Evolutionary conservation across 2,888 invertebrate genomes (phyloP).

Genomic region (Griposia aprilina): DNA sequence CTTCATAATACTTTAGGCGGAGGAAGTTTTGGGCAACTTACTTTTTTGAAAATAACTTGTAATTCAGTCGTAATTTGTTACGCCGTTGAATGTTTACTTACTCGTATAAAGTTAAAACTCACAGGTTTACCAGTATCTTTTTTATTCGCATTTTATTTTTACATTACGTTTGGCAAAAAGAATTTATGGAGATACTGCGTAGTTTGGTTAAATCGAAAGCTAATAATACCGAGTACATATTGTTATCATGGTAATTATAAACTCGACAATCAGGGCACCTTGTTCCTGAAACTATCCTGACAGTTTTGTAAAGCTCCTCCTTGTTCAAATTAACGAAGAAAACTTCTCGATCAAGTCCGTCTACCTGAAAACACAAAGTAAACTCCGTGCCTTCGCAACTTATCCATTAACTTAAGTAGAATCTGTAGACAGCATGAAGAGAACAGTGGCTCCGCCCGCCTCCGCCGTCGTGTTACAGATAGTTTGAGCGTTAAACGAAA

Average conservation of each 20-base stretch:
- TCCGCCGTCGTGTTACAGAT: conserved; percentile 75
- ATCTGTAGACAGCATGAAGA: conserved; percentile 88
- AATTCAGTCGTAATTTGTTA: conserved; percentile 88
- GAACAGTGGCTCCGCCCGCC: conserved; percentile 79
- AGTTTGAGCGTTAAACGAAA: conserved; percentile 85
- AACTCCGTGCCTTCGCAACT: conserved; percentile 89
- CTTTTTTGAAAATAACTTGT: conserved; percentile 89
- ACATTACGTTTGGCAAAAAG: neutral
- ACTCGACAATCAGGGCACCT: conserved; percentile 73
- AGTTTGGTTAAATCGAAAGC: conserved; percentile 3
- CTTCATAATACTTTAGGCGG: conserved; percentile 89
- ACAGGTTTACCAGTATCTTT: conserved; percentile 55
- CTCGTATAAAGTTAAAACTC: conserved; percentile 67
- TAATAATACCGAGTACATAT: conserved; percentile 26
- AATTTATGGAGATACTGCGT: neutral
- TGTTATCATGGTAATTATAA: conserved; percentile 68
- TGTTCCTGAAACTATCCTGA: conserved; percentile 82
- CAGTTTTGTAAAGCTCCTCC: conserved; percentile 86
- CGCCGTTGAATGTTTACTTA: conserved; percentile 79
- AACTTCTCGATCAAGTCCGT: conserved; percentile 90
- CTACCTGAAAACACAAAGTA: conserved; percentile 90
- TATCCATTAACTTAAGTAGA: conserved; percentile 91
- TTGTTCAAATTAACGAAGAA: conserved; percentile 90
- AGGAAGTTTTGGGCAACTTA: conserved; percentile 84
- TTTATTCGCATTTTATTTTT: conserved; percentile 37